Evolutionary conservation across 92 coral and sea anemone species (phyloP).

Genomic region (Chrysogorgia sp.): DNA sequence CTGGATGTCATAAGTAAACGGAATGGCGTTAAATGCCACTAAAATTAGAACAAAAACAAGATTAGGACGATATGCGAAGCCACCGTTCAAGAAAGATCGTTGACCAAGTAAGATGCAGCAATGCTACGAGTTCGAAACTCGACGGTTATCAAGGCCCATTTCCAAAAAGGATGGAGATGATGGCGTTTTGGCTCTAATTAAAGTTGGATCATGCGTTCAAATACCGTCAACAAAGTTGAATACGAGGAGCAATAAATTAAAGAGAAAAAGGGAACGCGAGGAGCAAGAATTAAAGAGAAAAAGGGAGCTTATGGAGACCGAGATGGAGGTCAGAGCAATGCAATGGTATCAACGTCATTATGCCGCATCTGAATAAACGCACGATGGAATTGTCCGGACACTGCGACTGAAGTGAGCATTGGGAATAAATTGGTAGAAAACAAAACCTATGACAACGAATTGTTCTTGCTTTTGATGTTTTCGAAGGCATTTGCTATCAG

Average conservation of each 20-base stretch:
- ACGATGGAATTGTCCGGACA: background rate
- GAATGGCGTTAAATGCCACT: background rate
- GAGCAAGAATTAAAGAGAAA: too few relatives aligned
- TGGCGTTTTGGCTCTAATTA: slow-evolving; percentile 7
- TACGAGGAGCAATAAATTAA: too few relatives aligned
- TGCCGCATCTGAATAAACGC: background rate
- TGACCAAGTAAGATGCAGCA: background rate
- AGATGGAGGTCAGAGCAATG: too few relatives aligned
- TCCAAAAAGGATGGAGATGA: slow-evolving; percentile 1
- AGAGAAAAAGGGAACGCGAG: too few relatives aligned
- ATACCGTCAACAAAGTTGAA: slow-evolving; percentile 1
- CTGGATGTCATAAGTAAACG: slow-evolving; percentile 1
- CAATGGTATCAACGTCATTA: background rate
- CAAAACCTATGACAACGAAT: too few relatives aligned
- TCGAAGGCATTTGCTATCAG: too few relatives aligned
- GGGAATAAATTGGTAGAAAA: too few relatives aligned
- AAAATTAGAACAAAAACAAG: background rate
- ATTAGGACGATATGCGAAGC: slow-evolving; percentile 9
- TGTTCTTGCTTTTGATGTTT: too few relatives aligned
- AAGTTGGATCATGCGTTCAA: slow-evolving; percentile 13
- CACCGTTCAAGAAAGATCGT: background rate
- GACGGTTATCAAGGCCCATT: too few relatives aligned
- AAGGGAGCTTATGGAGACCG: too few relatives aligned
- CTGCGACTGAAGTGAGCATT: too few relatives aligned
- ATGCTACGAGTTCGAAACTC: background rate